These are phyloP conservation scores for Malacoraja senta DNA, from an alignment of 2,797 vertebrate genomes.

Conservation along the genomic window DNA sequence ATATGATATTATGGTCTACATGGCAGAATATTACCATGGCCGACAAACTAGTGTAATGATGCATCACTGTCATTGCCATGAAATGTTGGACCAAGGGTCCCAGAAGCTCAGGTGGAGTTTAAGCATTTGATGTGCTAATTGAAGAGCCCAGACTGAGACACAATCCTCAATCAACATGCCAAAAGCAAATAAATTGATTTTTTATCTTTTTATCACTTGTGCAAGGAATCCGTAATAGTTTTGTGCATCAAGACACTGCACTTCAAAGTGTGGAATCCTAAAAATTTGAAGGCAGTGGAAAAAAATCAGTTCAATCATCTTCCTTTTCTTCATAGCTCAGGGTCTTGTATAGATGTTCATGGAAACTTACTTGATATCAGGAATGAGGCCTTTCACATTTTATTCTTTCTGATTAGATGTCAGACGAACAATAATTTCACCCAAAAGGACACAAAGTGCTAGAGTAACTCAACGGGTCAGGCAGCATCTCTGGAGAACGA, in stretches of 20 bases:
- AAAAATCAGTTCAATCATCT: not conserved
- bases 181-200: not conserved
- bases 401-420: not conserved
- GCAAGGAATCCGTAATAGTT: not conserved
- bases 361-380: not conserved
- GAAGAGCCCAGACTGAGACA: not conserved
- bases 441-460: not conserved
- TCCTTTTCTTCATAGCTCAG: not conserved
- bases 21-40: too few relatives aligned
- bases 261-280: not conserved
- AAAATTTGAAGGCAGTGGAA: too few relatives aligned
- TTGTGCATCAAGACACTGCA: not conserved
- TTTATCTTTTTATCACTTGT: not conserved
- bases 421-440: not conserved
- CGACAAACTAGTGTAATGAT: too few relatives aligned
- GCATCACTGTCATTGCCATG: not conserved
- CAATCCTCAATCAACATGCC: not conserved
- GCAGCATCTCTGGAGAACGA: too few relatives aligned
- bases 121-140: not conserved
- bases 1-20: not conserved
- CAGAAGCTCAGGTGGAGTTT: not conserved
- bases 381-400: not conserved
- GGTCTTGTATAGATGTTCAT: not conserved
- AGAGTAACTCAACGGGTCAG: too few relatives aligned
- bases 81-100: not conserved